Percentiles rank a stretch among this genome's conserved stretches.
These are phyloP conservation scores for Timandra comae DNA, from an alignment of 2,888 invertebrate species.

Conservation along the genomic window DNA sequence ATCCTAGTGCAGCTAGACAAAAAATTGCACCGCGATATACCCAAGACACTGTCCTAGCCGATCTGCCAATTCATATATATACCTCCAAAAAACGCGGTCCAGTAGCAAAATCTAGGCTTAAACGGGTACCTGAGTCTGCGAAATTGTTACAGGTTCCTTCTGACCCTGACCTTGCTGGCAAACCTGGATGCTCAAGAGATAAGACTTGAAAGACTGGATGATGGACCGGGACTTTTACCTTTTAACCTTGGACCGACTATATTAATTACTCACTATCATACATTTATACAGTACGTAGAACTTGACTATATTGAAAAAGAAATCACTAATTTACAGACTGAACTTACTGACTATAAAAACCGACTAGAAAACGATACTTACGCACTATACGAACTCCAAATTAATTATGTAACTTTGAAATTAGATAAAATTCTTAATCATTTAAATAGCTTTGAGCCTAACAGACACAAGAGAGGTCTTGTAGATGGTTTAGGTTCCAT, in stretches of 20 bases:
- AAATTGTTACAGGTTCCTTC: conserved; percentile 23
- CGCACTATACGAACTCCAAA: background rate
- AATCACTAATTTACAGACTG: background rate
- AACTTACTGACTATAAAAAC: background rate
- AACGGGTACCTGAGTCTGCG: conserved; percentile 16
- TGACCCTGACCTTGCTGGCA: background rate
- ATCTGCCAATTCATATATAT: conserved; percentile 25
- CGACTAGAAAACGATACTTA: background rate
- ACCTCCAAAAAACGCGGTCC: conserved; percentile 20
- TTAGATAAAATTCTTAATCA: background rate
- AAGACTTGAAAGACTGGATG: conserved; percentile 9
- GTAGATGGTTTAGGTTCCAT: conserved; percentile 10
- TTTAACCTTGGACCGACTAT: conserved; percentile 7
- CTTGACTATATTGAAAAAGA: background rate
- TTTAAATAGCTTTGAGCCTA: conserved; percentile 2
- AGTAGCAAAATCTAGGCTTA: conserved; percentile 18
- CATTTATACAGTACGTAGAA: background rate
- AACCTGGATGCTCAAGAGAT: conserved; percentile 5
- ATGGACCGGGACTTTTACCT: conserved; percentile 19
- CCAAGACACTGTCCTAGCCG: conserved; percentile 18
- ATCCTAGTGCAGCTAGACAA: conserved; percentile 19
- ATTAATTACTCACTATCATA: background rate
- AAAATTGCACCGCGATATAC: conserved; percentile 24
- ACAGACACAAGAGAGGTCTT: conserved; percentile 6
- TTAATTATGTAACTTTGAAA: background rate